These are phyloP conservation scores for Menura novaehollandiae DNA, from an alignment of 2,113 vertebrate genomes.

Conservation along the genomic window DNA sequence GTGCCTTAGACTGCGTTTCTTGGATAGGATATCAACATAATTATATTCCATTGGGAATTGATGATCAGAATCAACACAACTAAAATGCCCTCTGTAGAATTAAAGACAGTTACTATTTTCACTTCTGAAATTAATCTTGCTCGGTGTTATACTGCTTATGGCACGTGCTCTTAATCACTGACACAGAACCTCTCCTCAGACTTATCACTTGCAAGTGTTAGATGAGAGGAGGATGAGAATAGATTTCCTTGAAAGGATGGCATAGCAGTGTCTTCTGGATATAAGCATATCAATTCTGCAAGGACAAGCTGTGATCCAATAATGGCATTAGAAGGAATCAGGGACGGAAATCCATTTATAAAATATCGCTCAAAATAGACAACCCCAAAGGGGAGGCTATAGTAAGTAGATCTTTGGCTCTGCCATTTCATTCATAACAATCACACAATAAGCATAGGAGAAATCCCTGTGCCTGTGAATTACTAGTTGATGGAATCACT, in stretches of 20 bases:
- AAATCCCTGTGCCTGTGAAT: rapidly evolving
- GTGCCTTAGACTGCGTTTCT: not conserved
- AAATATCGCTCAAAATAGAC: not conserved
- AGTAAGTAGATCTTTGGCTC: not conserved
- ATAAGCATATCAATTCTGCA: not conserved
- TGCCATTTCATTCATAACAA: not conserved
- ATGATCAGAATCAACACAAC: not conserved
- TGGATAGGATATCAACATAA: not conserved
- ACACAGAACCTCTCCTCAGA: not conserved
- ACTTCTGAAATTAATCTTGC: not conserved
- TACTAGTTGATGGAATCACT: not conserved
- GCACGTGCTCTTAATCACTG: not conserved
- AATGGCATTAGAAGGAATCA: not conserved
- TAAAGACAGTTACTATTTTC: not conserved
- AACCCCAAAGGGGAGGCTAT: not conserved
- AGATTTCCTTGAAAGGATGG: not conserved
- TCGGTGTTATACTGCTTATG: not conserved
- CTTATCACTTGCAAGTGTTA: not conserved
- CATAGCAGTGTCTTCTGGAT: not conserved
- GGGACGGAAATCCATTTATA: not conserved
- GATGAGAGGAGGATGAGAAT: not conserved
- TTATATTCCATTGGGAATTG: not conserved
- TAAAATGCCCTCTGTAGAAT: not conserved
- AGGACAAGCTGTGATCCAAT: not conserved
- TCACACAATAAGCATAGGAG: not conserved